A percentile compares a stretch with the other conserved stretches of the same genome.
Evolutionary conservation across 2,113 vertebrate species (phyloP).

Genomic region (Gasterosteus aculeatus): DNA sequence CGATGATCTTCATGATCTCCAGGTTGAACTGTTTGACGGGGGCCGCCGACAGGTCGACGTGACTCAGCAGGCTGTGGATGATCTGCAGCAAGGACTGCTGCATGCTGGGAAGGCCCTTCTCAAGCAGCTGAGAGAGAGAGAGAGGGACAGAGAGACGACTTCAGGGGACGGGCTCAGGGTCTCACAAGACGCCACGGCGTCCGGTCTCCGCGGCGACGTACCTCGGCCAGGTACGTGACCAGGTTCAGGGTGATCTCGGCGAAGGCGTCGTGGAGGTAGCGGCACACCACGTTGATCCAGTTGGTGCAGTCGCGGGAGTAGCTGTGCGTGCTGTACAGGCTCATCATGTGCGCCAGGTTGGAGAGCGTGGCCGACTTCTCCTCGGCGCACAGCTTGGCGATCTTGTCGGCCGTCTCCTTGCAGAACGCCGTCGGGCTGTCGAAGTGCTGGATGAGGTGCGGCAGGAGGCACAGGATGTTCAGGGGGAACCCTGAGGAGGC

Average conservation of each 20-base stretch:
- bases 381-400: constrained; percentile 94
- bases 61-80: constrained; percentile 95
- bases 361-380: constrained; percentile 93
- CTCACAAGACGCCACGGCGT: neutral
- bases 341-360: constrained; percentile 99
- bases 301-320: constrained; percentile 97
- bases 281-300: constrained; percentile 98
- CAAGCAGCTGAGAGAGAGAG: constrained; percentile 85
- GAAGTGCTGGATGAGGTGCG: constrained; percentile 98
- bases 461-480: constrained; percentile 97
- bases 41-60: constrained; percentile 93
- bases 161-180: neutral
- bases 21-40: constrained; percentile 98
- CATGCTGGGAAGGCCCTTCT: constrained; percentile 96
- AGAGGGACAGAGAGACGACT: constrained; percentile 21
- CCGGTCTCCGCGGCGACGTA: constrained; percentile 55
- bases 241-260: constrained; percentile 93
- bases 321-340: constrained; percentile 95
- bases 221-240: constrained; percentile 97
- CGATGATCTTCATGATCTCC: constrained; percentile 98
- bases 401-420: constrained; percentile 97
- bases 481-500: constrained; percentile 90
- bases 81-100: constrained; percentile 96
- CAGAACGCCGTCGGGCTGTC: constrained; percentile 98
- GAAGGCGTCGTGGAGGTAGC: constrained; percentile 96